Percentiles rank a stretch among this genome's conserved stretches.
These are phyloP conservation scores for Drosophila kokeensis DNA, from an alignment of 2,888 invertebrate genomes.

Conservation along the genomic window DNA sequence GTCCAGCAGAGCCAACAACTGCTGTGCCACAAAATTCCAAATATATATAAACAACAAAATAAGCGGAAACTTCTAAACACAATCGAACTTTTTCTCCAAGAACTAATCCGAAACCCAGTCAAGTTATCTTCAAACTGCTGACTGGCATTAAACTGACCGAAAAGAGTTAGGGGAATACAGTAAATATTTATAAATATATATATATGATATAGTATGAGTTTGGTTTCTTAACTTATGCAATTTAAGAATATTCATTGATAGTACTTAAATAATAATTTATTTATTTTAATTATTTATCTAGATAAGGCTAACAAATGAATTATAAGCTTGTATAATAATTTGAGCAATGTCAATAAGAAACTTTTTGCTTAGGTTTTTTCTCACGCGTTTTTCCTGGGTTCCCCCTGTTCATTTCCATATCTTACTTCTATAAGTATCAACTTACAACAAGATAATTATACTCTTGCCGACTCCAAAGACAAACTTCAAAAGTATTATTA, in stretches of 20 bases:
- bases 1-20: slow-evolving; percentile 23
- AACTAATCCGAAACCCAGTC: not conserved
- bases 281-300: not conserved
- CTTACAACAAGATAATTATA: not conserved
- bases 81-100: slow-evolving; percentile 9
- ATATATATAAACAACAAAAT: not conserved
- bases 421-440: not conserved
- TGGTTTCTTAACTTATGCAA: not conserved
- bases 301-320: not conserved
- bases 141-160: not conserved
- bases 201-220: not conserved
- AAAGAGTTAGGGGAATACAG: not conserved
- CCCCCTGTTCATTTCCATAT: not conserved
- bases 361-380: not conserved
- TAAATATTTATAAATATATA: not conserved
- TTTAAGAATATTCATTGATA: not conserved
- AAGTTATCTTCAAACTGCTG: not conserved
- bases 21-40: not conserved
- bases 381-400: not conserved
- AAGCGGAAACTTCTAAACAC: slow-evolving; percentile 25
- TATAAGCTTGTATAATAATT: not conserved
- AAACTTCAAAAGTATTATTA: not conserved
- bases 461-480: not conserved
- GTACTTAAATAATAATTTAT: not conserved
- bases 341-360: not conserved